Conservation (phyloP, 1,140 invertebrate species). For the Ips nitidus region DNA sequence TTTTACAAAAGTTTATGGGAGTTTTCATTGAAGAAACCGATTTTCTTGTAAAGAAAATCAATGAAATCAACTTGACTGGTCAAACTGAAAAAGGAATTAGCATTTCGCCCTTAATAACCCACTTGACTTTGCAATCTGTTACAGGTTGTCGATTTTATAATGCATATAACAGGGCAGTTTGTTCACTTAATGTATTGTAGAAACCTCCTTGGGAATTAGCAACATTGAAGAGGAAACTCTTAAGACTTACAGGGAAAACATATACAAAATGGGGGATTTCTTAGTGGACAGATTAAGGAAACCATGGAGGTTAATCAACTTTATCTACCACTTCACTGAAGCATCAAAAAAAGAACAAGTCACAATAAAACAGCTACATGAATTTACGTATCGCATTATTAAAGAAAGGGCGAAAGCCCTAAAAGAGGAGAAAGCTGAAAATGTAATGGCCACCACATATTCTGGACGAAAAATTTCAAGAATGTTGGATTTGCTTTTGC, state of each 20-base stretch:
- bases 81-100: conserved; percentile 45
- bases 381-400: conserved; percentile 66
- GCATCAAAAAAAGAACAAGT: conserved; percentile 46
- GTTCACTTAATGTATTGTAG: not conserved
- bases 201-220: conserved; percentile 35
- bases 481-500: conserved; percentile 74
- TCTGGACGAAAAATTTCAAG: conserved; percentile 59
- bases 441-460: conserved; percentile 7
- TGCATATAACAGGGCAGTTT: too few species aligned
- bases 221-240: conserved; percentile 23
- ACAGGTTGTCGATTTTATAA: conserved; percentile 48
- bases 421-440: conserved; percentile 1
- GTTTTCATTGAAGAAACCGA: conserved; percentile 68
- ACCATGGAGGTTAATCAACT: conserved; percentile 57
- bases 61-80: conserved; percentile 46
- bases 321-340: conserved; percentile 29
- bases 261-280: conserved; percentile 54
- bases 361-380: conserved; percentile 56
- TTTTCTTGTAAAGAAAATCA: conserved; percentile 53
- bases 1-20: conserved; percentile 71
- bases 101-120: conserved; percentile 59
- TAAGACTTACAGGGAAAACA: conserved; percentile 59
- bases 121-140: conserved; percentile 58
- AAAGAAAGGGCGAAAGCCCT: conserved; percentile 24
- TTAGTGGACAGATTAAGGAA: conserved; percentile 57